Percentiles rank a stretch among this genome's conserved stretches.
These are phyloP conservation scores for Bedellia somnulentella DNA, from an alignment of 2,888 invertebrate species.

Conservation along the genomic window DNA sequence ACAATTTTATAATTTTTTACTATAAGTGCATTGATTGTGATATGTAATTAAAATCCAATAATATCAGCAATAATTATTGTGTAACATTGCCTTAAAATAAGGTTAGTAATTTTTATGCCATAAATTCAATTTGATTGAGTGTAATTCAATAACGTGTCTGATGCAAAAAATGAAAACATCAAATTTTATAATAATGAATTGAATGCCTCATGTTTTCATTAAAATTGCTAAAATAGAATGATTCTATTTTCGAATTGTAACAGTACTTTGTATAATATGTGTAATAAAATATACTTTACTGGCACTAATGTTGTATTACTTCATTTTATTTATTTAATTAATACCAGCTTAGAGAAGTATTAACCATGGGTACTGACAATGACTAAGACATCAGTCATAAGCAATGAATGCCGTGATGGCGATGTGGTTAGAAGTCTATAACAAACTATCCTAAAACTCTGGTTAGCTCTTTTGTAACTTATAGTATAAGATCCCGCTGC, in stretches of 20 bases:
- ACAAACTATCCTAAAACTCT: too few relatives aligned
- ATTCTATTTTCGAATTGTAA: conserved; percentile 54
- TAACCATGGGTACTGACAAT: too few relatives aligned
- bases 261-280: conserved; percentile 47
- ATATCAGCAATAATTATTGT: too few relatives aligned
- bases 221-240: conserved; percentile 44
- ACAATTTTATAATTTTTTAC: conserved; percentile 58
- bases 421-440: too few relatives aligned
- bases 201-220: conserved; percentile 36
- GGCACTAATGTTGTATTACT: conserved; percentile 27
- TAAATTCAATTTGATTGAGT: too few relatives aligned
- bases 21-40: conserved; percentile 57
- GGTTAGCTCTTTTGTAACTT: too few relatives aligned
- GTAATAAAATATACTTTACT: conserved; percentile 57
- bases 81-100: too few relatives aligned
- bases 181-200: conserved; percentile 32
- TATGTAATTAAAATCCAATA: conserved; percentile 36
- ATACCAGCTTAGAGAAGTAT: neutral
- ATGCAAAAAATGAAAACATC: conserved; percentile 35
- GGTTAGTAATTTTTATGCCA: too few relatives aligned
- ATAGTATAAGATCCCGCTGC: too few relatives aligned
- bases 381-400: too few relatives aligned
- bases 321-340: conserved; percentile 5
- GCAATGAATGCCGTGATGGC: too few relatives aligned
- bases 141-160: too few relatives aligned